Evolutionary conservation across 1,140 invertebrate genomes (phyloP).

Genomic region (Telenomus remus): DNA sequence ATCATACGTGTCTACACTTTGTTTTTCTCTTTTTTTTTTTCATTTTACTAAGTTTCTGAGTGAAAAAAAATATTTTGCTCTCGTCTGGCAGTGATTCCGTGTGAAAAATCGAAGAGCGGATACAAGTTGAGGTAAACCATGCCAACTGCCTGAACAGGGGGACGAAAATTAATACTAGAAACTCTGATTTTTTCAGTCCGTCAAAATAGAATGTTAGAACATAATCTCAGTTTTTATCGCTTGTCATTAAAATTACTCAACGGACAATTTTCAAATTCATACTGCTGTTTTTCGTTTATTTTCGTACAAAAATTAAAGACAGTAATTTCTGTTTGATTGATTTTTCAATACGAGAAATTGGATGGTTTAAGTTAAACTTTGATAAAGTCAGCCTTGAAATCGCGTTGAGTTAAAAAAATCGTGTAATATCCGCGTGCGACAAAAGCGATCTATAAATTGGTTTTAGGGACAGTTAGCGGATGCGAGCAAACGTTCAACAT

Average conservation of each 20-base stretch:
- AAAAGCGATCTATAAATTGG: conserved; percentile 37
- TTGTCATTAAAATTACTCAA: background rate
- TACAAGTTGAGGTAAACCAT: too few relatives aligned
- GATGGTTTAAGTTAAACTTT: background rate
- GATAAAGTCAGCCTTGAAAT: conserved; percentile 25
- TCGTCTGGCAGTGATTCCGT: background rate
- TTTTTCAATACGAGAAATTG: background rate
- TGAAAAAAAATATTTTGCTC: background rate
- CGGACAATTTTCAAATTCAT: background rate
- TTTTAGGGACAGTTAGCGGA: conserved; percentile 36
- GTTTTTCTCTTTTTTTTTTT: background rate
- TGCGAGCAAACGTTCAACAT: conserved; percentile 44
- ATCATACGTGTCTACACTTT: background rate
- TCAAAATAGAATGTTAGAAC: too few relatives aligned
- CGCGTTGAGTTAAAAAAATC: conserved; percentile 22
- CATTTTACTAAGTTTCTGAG: too few relatives aligned
- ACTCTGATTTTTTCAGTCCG: too few relatives aligned
- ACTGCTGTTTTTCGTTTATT: background rate
- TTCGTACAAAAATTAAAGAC: background rate
- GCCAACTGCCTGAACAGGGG: too few relatives aligned
- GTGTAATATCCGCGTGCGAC: conserved; percentile 24
- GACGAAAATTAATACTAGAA: too few relatives aligned
- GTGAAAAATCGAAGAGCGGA: background rate
- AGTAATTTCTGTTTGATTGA: background rate
- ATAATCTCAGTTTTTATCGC: background rate